Base-by-base conservation (phyloP, 2,113 vertebrate genomes). In the Sinocyclocheilus grahami region DNA sequence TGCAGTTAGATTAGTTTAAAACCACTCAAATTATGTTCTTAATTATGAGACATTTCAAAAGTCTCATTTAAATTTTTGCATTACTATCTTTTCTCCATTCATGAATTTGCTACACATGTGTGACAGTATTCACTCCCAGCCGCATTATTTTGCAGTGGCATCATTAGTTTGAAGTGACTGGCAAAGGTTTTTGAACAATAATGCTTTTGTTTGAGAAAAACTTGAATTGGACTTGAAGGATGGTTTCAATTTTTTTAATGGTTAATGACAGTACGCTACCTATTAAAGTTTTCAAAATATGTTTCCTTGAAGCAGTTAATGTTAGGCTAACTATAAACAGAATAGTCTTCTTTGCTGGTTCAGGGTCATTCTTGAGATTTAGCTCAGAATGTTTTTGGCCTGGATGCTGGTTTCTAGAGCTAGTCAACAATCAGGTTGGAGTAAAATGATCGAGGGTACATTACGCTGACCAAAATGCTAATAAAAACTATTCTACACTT, bases 401-500 rank as follows among this genome's bases (percentile, higher is more conserved):
- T 82, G 39, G 62, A 67, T 67, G 79, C 79, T 67, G 79, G 79
- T 82, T 67, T 67, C 22, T 67, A 82, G 79, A 82, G 79, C 79
- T 82, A 42, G 79, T 67, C 37, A 18, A 42, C 53, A 60, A n/a
- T 60, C 48, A 78, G 27, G 76, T 78, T 13, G 12, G 12, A 7
- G 42, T 13, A 63, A 60, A 80, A 63, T n/a, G 5, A 62, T 42
- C 0, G 5, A 63, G 33, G 22, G 10, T 46, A 12, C 46, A 48
- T 48, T 48, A 12, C 46, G 0, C 46, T 48, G 30, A 58, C 30
- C 77, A 60, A 3, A 58, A 22, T 62, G 30, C 55, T 11, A 63
- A 42, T 16, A 65, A 46, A 37, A 63, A 10, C 58, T 9, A 48
- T 20, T 20, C 22, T 12, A 65, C 11, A 5, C 22, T 48, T 67